Evolutionary conservation across 2,888 invertebrate genomes (phyloP).

Genomic region (Cyclophora albipunctata): DNA sequence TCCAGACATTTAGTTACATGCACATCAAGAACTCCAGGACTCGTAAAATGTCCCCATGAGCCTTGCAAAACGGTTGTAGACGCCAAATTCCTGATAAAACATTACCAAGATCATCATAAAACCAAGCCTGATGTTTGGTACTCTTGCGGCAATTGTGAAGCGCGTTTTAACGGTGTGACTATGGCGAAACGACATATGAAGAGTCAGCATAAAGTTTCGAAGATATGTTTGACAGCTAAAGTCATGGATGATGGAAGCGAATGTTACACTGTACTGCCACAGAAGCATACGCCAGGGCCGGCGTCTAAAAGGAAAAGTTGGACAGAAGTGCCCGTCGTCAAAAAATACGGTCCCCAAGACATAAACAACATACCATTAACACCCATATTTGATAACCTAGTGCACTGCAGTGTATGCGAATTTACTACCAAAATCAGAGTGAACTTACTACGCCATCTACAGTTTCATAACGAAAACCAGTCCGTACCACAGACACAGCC

Average conservation of each 20-base stretch:
- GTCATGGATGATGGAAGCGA: not conserved
- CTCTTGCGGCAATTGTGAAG: slow-evolving; percentile 4
- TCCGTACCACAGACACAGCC: slow-evolving; percentile 80
- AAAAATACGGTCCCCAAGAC: slow-evolving; percentile 75
- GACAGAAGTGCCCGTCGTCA: slow-evolving; percentile 18
- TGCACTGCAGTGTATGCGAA: slow-evolving; percentile 80
- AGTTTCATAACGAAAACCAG: slow-evolving; percentile 78
- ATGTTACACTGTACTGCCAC: not conserved
- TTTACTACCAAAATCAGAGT: slow-evolving; percentile 81
- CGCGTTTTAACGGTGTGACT: slow-evolving; percentile 1
- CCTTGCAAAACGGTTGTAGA: slow-evolving; percentile 7
- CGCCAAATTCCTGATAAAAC: not conserved
- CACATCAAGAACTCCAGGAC: too few species aligned
- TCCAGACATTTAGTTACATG: not conserved
- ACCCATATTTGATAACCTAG: slow-evolving; percentile 76
- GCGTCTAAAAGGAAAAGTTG: not conserved
- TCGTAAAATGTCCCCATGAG: slow-evolving; percentile 1
- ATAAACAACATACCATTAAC: slow-evolving; percentile 78
- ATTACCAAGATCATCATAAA: slow-evolving; percentile 10
- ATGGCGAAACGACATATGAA: slow-evolving; percentile 5
- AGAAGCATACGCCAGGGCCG: not conserved
- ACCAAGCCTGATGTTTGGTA: not conserved
- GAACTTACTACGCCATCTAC: slow-evolving; percentile 83
- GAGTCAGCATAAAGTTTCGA: slow-evolving; percentile 1
- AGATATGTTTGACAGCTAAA: not conserved